Base-by-base conservation (phyloP, 2,113 vertebrate genomes). In the Mormoops blainvillei region DNA sequence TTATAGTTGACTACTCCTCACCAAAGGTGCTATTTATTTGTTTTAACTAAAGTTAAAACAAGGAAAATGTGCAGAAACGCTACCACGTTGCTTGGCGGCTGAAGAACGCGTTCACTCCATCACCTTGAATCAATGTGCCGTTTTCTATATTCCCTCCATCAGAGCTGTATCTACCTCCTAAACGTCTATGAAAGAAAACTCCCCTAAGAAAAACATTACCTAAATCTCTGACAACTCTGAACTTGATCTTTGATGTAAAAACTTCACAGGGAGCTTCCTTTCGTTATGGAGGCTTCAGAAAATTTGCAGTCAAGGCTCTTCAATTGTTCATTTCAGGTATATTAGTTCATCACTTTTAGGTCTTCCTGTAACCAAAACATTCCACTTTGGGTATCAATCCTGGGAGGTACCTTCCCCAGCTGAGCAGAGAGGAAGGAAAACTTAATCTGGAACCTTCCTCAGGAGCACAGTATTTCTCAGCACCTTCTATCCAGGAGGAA, bases 21-120 rank as follows among this genome's bases (percentile, higher is more conserved):
- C 68, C 87, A 90, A 89, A 68, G 95, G 89, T 86, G 80, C 93
- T 89, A 38, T 86, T 73, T 90, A 48, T 54, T n/a, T 58, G 61
- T 97, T 98, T 97, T 87, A 38, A 95, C 92, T 95, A 85, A 97
- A 92, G 33, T 96, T 89, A 76, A n/a, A n/a, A n/a, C 88, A 20
- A 97, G 90, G 58, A 91, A 91, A 85, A 91, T 4, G 56, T 83
- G 15, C 65, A 96, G 67, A 73, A 73, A 14, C 43, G 76, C n/a
- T 94, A 95, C 91, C 33, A 92, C 50, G 15, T 85, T 91, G 70
- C 31, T 91, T 89, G 93, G 86, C 97, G 41, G 3, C 84, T 96
- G 56, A 97, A 65, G 67, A 97, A 56, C 76, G 4, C 80, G 97
- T 90, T 97, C 67, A 68, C 0, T 96, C 84, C 36, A 76, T 81